Evolutionary conservation across 2,888 invertebrate species (phyloP).

Genomic region (Eucriotettix oculatus): DNA sequence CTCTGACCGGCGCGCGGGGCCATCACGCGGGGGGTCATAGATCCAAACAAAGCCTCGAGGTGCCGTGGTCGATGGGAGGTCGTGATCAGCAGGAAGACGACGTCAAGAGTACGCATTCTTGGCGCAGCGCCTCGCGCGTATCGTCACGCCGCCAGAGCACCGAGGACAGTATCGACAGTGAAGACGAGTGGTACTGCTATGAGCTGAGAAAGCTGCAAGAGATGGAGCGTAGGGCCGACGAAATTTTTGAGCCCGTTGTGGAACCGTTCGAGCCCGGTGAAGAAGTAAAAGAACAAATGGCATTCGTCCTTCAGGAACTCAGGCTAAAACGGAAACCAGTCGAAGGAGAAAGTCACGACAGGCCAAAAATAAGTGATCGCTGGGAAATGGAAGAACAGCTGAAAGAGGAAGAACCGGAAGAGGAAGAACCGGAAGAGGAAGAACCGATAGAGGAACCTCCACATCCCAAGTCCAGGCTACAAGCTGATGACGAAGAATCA

Average conservation of each 20-base stretch:
- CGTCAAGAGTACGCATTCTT: constrained; percentile 71
- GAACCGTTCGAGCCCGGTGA: constrained; percentile 41
- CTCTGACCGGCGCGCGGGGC: neutral
- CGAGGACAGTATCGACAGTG: constrained; percentile 83
- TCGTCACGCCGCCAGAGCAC: constrained; percentile 80
- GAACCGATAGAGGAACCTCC: neutral
- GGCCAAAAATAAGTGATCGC: neutral
- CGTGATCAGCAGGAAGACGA: constrained; percentile 52
- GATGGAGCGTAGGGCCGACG: constrained; percentile 56
- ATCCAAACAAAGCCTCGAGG: constrained; percentile 30
- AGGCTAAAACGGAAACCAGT: constrained; percentile 44
- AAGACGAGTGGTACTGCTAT: constrained; percentile 87
- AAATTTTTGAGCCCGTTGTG: constrained; percentile 21
- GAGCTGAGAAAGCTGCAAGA: constrained; percentile 74
- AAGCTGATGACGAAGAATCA: constrained; percentile 33
- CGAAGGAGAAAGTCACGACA: constrained; percentile 19
- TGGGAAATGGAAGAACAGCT: constrained; percentile 15
- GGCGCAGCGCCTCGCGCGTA: constrained; percentile 68
- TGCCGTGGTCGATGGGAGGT: constrained; percentile 45
- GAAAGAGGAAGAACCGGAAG: constrained; percentile 12
- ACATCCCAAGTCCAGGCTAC: neutral
- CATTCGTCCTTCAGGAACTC: constrained; percentile 58
- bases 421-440: neutral
- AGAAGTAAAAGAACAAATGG: constrained; percentile 62
- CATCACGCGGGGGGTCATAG: neutral